A percentile compares a stretch with the other conserved stretches of the same genome.
Evolutionary conservation across 2,113 vertebrate genomes (phyloP).

Genomic region (Athene cunicularia): DNA sequence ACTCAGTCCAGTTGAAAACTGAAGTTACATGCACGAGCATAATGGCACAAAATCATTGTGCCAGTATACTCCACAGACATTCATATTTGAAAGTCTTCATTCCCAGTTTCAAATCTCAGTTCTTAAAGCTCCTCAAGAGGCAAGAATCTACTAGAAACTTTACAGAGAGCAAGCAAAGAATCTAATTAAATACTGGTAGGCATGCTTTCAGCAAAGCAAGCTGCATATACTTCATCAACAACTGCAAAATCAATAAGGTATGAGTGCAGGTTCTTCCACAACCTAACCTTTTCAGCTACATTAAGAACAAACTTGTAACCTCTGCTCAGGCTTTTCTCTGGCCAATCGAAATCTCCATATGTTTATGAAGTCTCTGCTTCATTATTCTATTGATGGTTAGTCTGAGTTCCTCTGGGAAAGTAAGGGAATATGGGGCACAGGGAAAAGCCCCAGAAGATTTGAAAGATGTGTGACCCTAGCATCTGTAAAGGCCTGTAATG

Average conservation of each 20-base stretch:
- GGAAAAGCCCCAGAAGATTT: background rate
- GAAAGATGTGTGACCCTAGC: background rate
- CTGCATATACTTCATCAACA: background rate
- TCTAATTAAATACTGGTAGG: background rate
- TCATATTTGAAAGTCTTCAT: background rate
- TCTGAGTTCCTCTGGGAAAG: background rate
- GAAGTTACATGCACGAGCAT: background rate
- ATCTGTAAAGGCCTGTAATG: background rate
- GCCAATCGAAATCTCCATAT: background rate
- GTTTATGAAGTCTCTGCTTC: background rate
- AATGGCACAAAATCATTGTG: background rate
- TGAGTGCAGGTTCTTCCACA: background rate
- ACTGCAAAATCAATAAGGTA: background rate
- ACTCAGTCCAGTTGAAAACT: background rate
- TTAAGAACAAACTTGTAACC: background rate
- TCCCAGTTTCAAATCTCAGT: background rate
- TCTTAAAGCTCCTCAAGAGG: background rate
- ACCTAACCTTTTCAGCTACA: accelerated
- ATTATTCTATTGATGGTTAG: background rate
- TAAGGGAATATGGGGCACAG: background rate
- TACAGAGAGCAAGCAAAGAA: background rate
- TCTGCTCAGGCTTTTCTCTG: background rate
- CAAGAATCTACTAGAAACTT: background rate
- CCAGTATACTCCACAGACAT: background rate
- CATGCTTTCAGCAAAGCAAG: background rate